Evolutionary conservation across 1,140 invertebrate genomes (phyloP).

Genomic region (Diorhabda elongata): DNA sequence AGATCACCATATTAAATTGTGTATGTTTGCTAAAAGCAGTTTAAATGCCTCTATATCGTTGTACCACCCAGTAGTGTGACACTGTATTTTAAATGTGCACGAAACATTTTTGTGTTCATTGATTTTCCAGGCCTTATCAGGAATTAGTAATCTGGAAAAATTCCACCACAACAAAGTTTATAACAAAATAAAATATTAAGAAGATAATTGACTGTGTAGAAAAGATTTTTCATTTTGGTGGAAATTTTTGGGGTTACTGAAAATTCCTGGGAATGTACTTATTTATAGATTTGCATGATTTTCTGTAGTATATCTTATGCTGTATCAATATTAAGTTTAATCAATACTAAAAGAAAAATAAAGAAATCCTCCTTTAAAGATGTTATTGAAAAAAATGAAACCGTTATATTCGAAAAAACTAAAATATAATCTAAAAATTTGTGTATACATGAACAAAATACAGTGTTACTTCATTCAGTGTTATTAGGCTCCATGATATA

Average conservation of each 20-base stretch:
- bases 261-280: neutral
- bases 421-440: too few species aligned
- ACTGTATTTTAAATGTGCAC: slow-evolving; percentile 10
- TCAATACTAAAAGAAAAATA: neutral
- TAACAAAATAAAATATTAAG: too few species aligned
- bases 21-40: neutral
- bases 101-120: neutral
- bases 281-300: neutral
- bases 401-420: too few species aligned
- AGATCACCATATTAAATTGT: neutral
- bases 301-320: neutral
- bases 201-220: too few species aligned
- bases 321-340: neutral
- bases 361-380: neutral
- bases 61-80: slow-evolving; percentile 15
- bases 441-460: too few species aligned
- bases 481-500: too few species aligned
- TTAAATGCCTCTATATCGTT: neutral
- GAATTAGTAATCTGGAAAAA: too few species aligned
- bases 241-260: neutral
- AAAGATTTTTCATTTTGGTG: neutral
- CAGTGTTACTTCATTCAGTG: too few species aligned
- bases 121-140: neutral
- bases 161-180: too few species aligned
- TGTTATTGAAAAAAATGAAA: too few species aligned